Evolutionary conservation across 2,113 vertebrate genomes (phyloP).

Genomic region (Empidonax alnorum): DNA sequence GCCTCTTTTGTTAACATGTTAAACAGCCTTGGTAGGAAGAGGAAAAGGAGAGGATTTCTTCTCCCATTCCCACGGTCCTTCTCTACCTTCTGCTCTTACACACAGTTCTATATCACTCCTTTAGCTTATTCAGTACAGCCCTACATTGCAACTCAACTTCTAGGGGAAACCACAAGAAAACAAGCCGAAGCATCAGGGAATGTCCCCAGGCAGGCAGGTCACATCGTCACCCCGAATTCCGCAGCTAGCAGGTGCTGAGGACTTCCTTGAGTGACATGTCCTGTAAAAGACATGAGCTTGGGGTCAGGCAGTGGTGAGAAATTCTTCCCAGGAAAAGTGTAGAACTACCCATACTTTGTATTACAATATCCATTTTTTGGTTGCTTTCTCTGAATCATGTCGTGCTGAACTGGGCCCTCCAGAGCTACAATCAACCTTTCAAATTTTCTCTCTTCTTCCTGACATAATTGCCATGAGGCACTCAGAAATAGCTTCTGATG

Average conservation of each 20-base stretch:
- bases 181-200: not conserved
- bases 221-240: not conserved
- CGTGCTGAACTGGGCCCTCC: not conserved
- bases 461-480: not conserved
- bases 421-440: not conserved
- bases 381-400: not conserved
- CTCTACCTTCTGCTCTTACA: not conserved
- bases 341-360: not conserved
- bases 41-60: not conserved
- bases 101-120: not conserved
- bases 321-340: not conserved
- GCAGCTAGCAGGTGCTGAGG: not conserved
- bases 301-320: not conserved
- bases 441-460: not conserved
- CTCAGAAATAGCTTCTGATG: not conserved
- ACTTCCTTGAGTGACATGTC: not conserved
- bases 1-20: fast-evolving
- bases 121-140: not conserved
- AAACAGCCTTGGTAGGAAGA: not conserved
- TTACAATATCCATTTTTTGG: not conserved
- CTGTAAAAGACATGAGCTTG: not conserved
- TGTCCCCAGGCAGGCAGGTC: not conserved
- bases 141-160: not conserved
- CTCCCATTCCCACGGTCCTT: not conserved
- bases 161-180: not conserved